Conservation (phyloP, 1,140 invertebrate species). For the Achatina immaculata region DNA sequence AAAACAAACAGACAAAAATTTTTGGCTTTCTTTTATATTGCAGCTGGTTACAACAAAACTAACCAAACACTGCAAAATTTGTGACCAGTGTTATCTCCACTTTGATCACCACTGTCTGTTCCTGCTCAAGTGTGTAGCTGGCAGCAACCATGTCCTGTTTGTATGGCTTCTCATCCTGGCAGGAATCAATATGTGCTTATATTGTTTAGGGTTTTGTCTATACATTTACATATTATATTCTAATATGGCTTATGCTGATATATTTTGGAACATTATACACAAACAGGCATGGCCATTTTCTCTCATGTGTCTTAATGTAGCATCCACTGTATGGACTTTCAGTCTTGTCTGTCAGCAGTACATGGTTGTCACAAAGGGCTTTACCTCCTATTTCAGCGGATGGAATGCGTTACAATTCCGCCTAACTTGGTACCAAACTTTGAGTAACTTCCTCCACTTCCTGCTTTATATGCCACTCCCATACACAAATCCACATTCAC, state of each 20-base stretch:
- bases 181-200: slow-evolving; percentile 48
- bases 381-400: slow-evolving; percentile 49
- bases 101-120: slow-evolving; percentile 70
- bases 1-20: too few relatives aligned
- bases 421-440: slow-evolving; percentile 14
- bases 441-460: slow-evolving; percentile 35
- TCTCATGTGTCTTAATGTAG: slow-evolving; percentile 49
- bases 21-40: too few relatives aligned
- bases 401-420: neutral
- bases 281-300: slow-evolving; percentile 51
- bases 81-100: slow-evolving; percentile 56
- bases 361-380: slow-evolving; percentile 50
- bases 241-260: slow-evolving; percentile 11
- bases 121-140: slow-evolving; percentile 63
- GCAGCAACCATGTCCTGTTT: slow-evolving; percentile 61
- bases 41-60: slow-evolving; percentile 50
- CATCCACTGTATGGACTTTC: slow-evolving; percentile 50
- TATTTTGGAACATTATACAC: slow-evolving; percentile 37
- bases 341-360: slow-evolving; percentile 56
- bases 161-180: slow-evolving; percentile 54
- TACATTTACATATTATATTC: slow-evolving; percentile 39
- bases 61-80: slow-evolving; percentile 66
- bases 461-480: slow-evolving; percentile 27
- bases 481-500: slow-evolving; percentile 18
- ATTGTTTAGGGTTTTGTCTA: slow-evolving; percentile 39